Conservation (phyloP, 2,113 vertebrate genomes). For the Ardeotis arabs region DNA sequence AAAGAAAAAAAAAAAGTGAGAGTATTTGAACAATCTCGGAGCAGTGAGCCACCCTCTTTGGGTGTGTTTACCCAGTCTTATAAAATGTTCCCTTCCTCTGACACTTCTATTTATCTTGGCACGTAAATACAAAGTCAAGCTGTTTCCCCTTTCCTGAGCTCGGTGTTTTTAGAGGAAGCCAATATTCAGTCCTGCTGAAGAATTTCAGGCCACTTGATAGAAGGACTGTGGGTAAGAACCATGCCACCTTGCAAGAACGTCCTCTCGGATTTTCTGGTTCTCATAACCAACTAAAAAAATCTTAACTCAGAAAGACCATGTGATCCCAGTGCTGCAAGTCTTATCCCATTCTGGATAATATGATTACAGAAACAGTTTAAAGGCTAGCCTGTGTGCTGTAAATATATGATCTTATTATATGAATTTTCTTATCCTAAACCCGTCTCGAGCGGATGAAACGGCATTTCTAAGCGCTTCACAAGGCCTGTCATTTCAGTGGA, state of each 20-base stretch:
- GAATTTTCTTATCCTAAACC: constrained; percentile 19
- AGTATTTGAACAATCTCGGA: not conserved
- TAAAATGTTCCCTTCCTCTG: constrained; percentile 6
- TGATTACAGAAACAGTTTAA: not conserved
- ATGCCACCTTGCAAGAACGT: not conserved
- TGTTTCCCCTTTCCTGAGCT: constrained; percentile 28
- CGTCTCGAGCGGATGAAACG: not conserved
- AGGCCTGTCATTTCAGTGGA: constrained; percentile 7
- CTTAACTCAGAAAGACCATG: not conserved
- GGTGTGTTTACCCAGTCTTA: constrained; percentile 8
- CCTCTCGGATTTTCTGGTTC: not conserved
- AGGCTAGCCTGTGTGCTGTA: not conserved
- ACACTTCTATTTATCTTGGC: constrained; percentile 52
- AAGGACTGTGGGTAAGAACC: not conserved
- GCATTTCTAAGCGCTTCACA: constrained; percentile 3
- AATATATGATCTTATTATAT: constrained; percentile 7
- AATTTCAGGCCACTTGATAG: not conserved
- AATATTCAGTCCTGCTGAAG: not conserved
- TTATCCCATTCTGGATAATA: not conserved
- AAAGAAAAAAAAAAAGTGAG: not conserved
- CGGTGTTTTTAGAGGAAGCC: constrained; percentile 12
- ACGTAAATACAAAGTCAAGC: not conserved
- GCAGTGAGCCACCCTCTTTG: not conserved
- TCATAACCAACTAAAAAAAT: not conserved
- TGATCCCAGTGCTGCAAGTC: not conserved